These are phyloP conservation scores for Dissostichus mawsoni DNA, from an alignment of 2,113 vertebrate genomes.

Conservation along the genomic window DNA sequence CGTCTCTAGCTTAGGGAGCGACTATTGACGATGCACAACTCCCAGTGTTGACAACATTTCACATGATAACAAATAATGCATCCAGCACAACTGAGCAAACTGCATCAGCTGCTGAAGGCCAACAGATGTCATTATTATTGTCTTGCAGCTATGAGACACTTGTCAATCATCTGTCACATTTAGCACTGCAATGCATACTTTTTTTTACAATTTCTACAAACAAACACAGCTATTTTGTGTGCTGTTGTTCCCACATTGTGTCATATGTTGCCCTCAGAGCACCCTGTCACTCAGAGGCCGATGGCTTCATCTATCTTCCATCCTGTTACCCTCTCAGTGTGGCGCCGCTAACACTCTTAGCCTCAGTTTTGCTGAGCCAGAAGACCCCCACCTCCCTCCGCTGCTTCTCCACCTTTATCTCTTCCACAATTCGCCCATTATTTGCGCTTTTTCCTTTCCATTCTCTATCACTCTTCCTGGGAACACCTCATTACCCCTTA, in stretches of 20 bases:
- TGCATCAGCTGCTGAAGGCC: not conserved
- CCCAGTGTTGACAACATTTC: not conserved
- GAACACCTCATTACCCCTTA: constrained; percentile 75
- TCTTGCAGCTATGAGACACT: not conserved
- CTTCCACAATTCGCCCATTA: constrained; percentile 54
- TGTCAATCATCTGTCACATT: constrained; percentile 28
- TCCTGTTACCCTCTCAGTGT: constrained; percentile 26
- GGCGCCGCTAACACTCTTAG: constrained; percentile 23
- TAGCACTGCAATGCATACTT: not conserved
- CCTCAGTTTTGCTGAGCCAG: constrained; percentile 48
- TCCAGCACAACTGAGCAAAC: not conserved
- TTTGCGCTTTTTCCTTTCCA: constrained; percentile 47
- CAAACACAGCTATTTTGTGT: not conserved
- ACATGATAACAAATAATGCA: not conserved
- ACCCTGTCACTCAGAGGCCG: constrained; percentile 37
- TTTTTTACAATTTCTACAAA: not conserved
- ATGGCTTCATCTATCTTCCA: constrained; percentile 41
- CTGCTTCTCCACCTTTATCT: constrained; percentile 59
- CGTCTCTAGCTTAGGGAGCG: not conserved
- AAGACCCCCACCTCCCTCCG: constrained; percentile 23
- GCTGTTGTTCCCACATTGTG: constrained; percentile 10
- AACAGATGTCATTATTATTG: not conserved
- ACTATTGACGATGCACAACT: too few species aligned
- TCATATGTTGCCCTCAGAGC: not conserved
- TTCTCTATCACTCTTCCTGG: constrained; percentile 40